Conservation (phyloP, 2,113 vertebrate genomes). For the Bubo scandiacus region DNA sequence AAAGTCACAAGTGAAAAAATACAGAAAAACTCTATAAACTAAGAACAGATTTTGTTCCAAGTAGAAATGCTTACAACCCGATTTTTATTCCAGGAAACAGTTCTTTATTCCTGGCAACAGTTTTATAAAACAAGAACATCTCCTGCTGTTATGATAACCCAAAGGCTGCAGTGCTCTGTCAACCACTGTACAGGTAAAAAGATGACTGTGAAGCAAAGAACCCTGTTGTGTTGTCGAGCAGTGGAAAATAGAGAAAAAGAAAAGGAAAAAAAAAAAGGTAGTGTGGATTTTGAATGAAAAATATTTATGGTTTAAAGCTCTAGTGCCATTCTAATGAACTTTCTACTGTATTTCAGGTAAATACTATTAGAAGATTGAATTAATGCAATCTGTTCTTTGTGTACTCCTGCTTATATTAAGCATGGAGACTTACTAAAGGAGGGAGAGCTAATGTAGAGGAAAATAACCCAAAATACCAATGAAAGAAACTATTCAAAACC, state of each 20-base stretch:
- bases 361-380: neutral
- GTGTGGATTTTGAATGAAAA: neutral
- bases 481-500: neutral
- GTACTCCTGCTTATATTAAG: neutral
- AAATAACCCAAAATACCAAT: neutral
- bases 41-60: neutral
- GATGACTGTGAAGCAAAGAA: neutral
- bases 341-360: neutral
- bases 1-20: neutral
- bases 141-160: neutral
- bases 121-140: neutral
- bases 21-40: neutral
- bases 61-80: neutral
- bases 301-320: neutral
- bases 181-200: fast-evolving
- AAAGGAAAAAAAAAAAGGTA: neutral
- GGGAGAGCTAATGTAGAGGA: neutral
- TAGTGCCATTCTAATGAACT: neutral
- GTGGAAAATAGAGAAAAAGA: neutral
- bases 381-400: neutral
- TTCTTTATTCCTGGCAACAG: neutral
- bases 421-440: neutral
- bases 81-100: neutral
- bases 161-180: fast-evolving
- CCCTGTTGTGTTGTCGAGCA: neutral